Evolutionary conservation across 2,888 invertebrate species (phyloP), one percentile per base, ranked within the genome.

Genomic region (Ennomos fuscantarius): DNA sequence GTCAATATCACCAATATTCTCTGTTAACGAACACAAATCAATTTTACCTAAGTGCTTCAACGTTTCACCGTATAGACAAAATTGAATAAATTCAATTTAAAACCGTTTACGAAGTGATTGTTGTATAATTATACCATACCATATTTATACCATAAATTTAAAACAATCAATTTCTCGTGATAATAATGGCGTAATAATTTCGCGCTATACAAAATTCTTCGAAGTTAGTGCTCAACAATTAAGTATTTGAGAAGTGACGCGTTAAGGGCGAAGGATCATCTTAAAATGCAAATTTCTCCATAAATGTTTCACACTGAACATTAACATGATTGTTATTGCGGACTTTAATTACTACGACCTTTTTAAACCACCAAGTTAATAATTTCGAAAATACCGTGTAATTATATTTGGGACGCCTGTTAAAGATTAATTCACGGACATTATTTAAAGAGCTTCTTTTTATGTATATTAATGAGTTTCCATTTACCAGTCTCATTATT

Each of bases 341-440:
- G 76, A 81, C 80, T 81, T 87, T 89, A 89, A 89, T 89, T 87
- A 86, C 82, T 78, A 63, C 77, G 83, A 87, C 87, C 87, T 87
- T 85, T 83, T 84, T 81, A 78, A 82, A 77, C 72, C 74, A 73
- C 69, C 70, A 72, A 69, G 76, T 55, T 52, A 83, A 81, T 84
- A 82, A 79, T 83, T 73, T 78, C 76, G 74, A 79, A 82, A 85
- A 81, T 76, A 73, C 72, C 69, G 72, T 79, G 78, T 84, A 81
- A 84, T 84, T 82, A 80, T 81, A 76, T 79, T 81, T 81, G 69
- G 75, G 76, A 74, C 76, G 74, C 74, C 75, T 74, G 61, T 74
- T 82, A 73, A 76, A 78, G 74, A 76, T 76, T 79, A 74, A 76
- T 74, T 75, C 55, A 45, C 52, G 36, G 50, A 9, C 42, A 60